Evolutionary conservation across 1,140 invertebrate species (phyloP), one percentile per base, ranked within the genome.

Genomic region (Drosophila subpulchrella): DNA sequence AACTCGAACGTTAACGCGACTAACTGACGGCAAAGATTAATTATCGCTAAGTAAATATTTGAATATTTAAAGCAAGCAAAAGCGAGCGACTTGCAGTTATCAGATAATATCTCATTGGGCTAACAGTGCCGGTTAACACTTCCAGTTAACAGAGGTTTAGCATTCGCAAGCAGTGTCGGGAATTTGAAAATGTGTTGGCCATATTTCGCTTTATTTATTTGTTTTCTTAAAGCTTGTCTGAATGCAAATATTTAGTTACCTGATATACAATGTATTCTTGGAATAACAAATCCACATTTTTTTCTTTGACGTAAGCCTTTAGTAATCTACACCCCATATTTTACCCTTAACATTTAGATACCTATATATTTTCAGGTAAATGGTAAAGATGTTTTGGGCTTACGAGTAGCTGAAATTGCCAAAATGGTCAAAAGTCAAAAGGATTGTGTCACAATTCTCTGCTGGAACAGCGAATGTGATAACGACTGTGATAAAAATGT

Each of bases 351-450:
- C n/a, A n/a, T n/a, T n/a, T n/a, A n/a, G 27, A 17, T 10, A 30
- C 27, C 11, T 10, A 2, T 50, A 4, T 47, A 20, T 41, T 70
- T 56, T 24, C 57, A 92, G 86, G 93, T 95, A n/a, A 94, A 95
- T 60, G 94, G 93, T 3, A 91, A 93, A 17, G 94, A 95, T 78
- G 86, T 96, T 34, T 68, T 96, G 38, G 95, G 95, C 12, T 79
- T 94, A 36, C 92, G 93, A 32, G 93, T 95, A 50, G 92, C 93
- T 10, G 94, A 95, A 46, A 93, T 95, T 3, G 94, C 94, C 6
- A 88, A 90, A 60, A 83, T 95, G 39, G 94, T 95, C 17, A 93
- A 92, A 70, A 81, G 54, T 70, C 92, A 86, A 85, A 82, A 65
- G 51, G 78, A 80, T 46, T 61, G 82, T 42, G 93, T 93, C 60